Base-by-base conservation (phyloP, 2,113 vertebrate genomes). In the Seriola aureovittata region DNA sequence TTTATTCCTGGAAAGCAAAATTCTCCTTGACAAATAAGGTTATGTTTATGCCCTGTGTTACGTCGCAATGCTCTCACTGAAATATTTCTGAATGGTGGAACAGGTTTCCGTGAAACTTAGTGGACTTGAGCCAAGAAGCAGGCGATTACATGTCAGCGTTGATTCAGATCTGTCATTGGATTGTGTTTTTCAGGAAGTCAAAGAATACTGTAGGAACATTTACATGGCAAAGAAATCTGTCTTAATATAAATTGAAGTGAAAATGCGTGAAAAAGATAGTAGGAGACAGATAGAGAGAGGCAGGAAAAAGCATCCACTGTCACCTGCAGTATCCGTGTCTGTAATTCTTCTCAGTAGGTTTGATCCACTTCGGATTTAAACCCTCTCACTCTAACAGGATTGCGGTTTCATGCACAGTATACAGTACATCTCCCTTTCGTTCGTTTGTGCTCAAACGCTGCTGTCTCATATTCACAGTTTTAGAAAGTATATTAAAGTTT, bases 331-430 rank as follows among this genome's bases (percentile, higher is more conserved):
- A 57, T 57, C 21, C 25, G 54, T 25, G 21, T 12, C 4, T n/a
- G 3, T 55, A 59, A 82, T 68, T 68, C 57, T 75, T 67, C 68
- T 40, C n/a, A 0, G 76, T 57, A 55, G 36, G 12, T 78, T 42
- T 75, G 62, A 81, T 59, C 72, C 72, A 8, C 29, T n/a, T 38
- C 38, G 66, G 44, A 16, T 17, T 65, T 55, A 66, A 66, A 72
- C 25, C 17, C 9, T 54, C 67, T 75, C 65, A 58, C 25, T 71
- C 25, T 80, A 75, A 65, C 23, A 36, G 58, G 59, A 70, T 11
- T 42, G 38, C 8, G 48, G 42, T 70, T 42, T 80, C 58, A 59
- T 58, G 23, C 38, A 5, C 10, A 14, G 50, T n/a, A 42, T 42
- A 42, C 1, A 23, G 34, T 38, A 38, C 9, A 23, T 34, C 21